Conservation (phyloP, 2,113 vertebrate genomes). For the Takifugu bimaculatus region DNA sequence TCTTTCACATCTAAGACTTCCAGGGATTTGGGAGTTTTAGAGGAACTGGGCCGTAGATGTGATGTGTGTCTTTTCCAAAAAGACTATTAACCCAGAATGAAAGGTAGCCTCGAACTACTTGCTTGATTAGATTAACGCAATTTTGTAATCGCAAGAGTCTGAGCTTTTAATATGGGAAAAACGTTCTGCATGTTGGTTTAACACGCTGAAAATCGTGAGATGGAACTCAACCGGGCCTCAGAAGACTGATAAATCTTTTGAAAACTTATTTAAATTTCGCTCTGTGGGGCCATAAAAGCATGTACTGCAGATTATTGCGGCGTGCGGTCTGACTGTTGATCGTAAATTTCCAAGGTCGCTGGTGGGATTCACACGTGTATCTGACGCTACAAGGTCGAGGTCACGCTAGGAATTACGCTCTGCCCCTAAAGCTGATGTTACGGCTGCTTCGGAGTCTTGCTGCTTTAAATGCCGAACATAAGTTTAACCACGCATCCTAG, state of each 20-base stretch:
- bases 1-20: slow-evolving; percentile 38
- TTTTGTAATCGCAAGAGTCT: slow-evolving; percentile 13
- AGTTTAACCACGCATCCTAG: too few relatives aligned
- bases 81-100: slow-evolving; percentile 48
- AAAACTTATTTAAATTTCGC: slow-evolving; percentile 19
- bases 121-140: slow-evolving; percentile 49
- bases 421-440: too few relatives aligned
- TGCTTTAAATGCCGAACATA: too few relatives aligned
- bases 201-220: slow-evolving; percentile 16
- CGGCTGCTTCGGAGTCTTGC: too few relatives aligned
- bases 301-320: slow-evolving; percentile 25
- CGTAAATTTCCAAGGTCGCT: neutral
- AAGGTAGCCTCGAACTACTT: slow-evolving; percentile 29
- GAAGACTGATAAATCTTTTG: slow-evolving; percentile 34
- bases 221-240: slow-evolving; percentile 16
- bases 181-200: slow-evolving; percentile 29
- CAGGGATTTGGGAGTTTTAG: slow-evolving; percentile 5
- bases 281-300: slow-evolving; percentile 20
- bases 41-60: slow-evolving; percentile 20
- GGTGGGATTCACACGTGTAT: neutral
- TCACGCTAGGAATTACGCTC: neutral
- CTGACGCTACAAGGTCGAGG: slow-evolving; percentile 13
- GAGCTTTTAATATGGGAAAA: slow-evolving; percentile 38
- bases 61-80: slow-evolving; percentile 24
- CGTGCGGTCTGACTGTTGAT: slow-evolving; percentile 4